Base-by-base conservation (phyloP, 2,888 invertebrate species). In the Pilophorus perplexus region DNA sequence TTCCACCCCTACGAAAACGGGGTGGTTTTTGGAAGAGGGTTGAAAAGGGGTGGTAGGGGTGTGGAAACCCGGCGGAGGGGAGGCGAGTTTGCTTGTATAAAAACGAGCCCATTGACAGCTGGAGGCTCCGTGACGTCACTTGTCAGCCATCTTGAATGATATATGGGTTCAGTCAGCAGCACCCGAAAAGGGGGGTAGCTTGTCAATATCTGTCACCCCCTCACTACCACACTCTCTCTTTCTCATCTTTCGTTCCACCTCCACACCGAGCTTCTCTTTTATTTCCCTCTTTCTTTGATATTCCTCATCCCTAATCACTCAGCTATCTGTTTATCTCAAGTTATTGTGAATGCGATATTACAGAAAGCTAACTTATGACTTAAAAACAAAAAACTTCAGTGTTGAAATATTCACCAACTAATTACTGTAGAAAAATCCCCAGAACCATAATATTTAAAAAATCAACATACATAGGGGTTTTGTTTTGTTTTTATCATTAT, bases 101-200 rank as follows among this genome's bases (percentile, higher is more conserved):
- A 70, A 70, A 70, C 68, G 64, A 68, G 66, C 66, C 68, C 71
- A 71, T 67, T 68, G 71, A 69, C 67, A 68, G 70, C 67, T 67
- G 66, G 62, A 55, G 50, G 44, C 64, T 48, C 28, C 40, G 71
- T 69, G 70, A 68, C 70, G 70, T 67, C 67, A 64, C 66, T 59
- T 69, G 70, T 69, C 71, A 70, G 72, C 72, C 72, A 72, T 72
- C 69, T 72, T 72, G 71, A 71, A 71, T 72, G 72, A 72, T 72
- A 71, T 71, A 72, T 72, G 71, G 70, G 70, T 22, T 50, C 68
- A 66, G 64, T 65, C 67, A 68, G 59, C 59, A 60, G 54, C 59
- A 64, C 66, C n/a, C 8, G 52, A 38, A 28, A 50, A 18, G 40
- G 38, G 52, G 62, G 52, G 64, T 37, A 40, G 52, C 64, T 64